These are phyloP conservation scores for Notolepis coatsorum DNA, from an alignment of 2,797 vertebrate genomes.

Conservation along the genomic window DNA sequence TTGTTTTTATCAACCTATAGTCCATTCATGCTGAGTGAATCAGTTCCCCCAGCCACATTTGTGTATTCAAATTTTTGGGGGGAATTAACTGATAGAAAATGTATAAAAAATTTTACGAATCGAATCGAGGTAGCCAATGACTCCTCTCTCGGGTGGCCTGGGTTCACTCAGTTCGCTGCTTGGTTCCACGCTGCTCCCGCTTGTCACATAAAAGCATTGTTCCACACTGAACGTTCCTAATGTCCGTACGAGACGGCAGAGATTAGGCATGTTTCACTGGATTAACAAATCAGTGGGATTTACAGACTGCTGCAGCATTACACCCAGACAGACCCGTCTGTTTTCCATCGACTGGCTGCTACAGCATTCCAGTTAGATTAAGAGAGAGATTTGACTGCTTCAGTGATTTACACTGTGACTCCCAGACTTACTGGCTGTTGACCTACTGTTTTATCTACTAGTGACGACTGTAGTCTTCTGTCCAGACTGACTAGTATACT, in stretches of 20 bases:
- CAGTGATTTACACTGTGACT: too few relatives aligned
- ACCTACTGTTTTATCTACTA: too few relatives aligned
- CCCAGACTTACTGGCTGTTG: too few relatives aligned
- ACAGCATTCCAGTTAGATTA: neutral
- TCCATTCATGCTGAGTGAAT: too few relatives aligned
- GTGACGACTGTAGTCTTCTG: too few relatives aligned
- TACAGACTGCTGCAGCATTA: constrained; percentile 43
- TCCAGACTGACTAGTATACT: neutral
- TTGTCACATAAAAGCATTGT: constrained; percentile 22
- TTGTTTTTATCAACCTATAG: too few relatives aligned
- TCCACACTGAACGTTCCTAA: constrained; percentile 37
- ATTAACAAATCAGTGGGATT: constrained; percentile 64
- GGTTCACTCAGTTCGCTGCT: constrained; percentile 12
- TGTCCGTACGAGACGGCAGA: constrained; percentile 28
- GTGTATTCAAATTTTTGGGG: too few relatives aligned
- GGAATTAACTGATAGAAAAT: too few relatives aligned
- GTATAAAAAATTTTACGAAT: too few relatives aligned
- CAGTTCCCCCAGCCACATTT: too few relatives aligned
- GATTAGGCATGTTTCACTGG: constrained; percentile 74
- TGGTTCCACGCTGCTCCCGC: constrained; percentile 16
- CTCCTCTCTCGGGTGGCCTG: constrained; percentile 32
- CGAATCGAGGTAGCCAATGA: too few relatives aligned
- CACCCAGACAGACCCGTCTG: constrained; percentile 38
- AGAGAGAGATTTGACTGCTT: too few relatives aligned
- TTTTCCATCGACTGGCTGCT: constrained; percentile 12